Evolutionary conservation across 2,797 vertebrate species (phyloP), one percentile per base, ranked within the genome.

Genomic region (Pseudochirops corinnae): DNA sequence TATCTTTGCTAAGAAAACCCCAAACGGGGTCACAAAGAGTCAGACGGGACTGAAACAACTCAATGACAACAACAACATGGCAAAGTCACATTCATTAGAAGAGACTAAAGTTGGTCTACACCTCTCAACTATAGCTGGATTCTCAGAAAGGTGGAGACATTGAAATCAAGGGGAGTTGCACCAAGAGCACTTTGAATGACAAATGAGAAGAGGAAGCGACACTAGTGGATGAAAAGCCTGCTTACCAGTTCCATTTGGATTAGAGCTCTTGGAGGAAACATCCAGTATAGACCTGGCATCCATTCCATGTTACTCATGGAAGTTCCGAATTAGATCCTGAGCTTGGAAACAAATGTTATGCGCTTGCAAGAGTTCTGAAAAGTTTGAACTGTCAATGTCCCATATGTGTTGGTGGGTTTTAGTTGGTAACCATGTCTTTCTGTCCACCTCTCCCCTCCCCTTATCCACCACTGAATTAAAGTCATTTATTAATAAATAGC

Each of bases 391-490:
- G 31, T 55, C 39, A 12, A 24, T n/a, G 90, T 92, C 87, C 67
- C 46, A 58, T 46, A 18, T 39, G 58, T n/a, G 26, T 26, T 21
- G 90, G 60, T 9, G 14, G 29, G 13, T 52, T 91, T 62, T 82
- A 94, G 96, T 93, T 4, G 46, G 1, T 33, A 94, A 50, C 13
- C n/a, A 55, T 56, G 29, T 5, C 87, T 96, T 60, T 91, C 60
- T 4, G 9, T 11, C 24, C 31, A 16, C 60, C 39, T 21, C 39
- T 46, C 74, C 21, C 67, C 56, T 56, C 5, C 67, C 16, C n/a
- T 82, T 82, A 87, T 33, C 74, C 26, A 26, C 10, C 74, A 87
- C 39, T 21, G 46, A 74, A 74, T 74, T 18, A 39, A 74, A 74
- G 33, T 74, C 33, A 39, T 5, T n/a, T 74, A n/a, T n/a, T n/a